These are phyloP conservation scores for Brachyhypopomus occidentalis DNA, from an alignment of 2,113 vertebrate genomes.

Conservation along the genomic window DNA sequence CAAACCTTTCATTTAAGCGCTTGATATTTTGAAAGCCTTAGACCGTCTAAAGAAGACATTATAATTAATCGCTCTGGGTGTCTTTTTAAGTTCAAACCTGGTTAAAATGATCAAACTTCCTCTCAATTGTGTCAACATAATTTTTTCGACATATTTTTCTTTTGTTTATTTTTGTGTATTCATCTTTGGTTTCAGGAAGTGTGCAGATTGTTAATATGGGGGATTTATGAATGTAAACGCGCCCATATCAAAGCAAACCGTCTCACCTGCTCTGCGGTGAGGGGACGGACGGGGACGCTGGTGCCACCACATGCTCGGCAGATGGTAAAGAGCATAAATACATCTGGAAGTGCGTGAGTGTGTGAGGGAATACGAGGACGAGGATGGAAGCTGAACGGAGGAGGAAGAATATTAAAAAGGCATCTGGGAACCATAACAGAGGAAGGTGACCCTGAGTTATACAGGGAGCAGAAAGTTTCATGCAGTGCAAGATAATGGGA, in stretches of 20 bases:
- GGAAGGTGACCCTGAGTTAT: constrained; percentile 74
- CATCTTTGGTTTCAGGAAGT: constrained; percentile 42
- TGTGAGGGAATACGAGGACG: constrained; percentile 55
- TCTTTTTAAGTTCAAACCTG: neutral
- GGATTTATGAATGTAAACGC: constrained; percentile 56
- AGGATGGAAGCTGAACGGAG: constrained; percentile 55
- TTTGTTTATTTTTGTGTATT: constrained; percentile 5
- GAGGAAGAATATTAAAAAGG: constrained; percentile 64
- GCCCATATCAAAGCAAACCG: constrained; percentile 53
- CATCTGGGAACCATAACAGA: constrained; percentile 65
- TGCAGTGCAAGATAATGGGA: constrained; percentile 75
- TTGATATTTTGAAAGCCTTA: neutral
- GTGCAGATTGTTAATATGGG: constrained; percentile 53
- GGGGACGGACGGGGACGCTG: constrained; percentile 54
- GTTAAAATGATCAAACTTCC: neutral
- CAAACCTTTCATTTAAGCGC: constrained; percentile 1
- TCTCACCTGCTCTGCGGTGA: constrained; percentile 54
- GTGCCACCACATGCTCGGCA: constrained; percentile 70
- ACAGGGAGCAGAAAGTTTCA: constrained; percentile 63
- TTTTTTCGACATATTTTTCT: neutral
- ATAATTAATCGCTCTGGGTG: neutral
- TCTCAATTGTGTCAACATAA: too few species aligned
- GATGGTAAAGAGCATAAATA: constrained; percentile 67
- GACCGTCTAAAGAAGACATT: neutral
- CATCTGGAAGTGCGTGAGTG: constrained; percentile 63